These are phyloP conservation scores for Tauraco erythrolophus DNA, from an alignment of 2,113 vertebrate genomes.

Conservation along the genomic window DNA sequence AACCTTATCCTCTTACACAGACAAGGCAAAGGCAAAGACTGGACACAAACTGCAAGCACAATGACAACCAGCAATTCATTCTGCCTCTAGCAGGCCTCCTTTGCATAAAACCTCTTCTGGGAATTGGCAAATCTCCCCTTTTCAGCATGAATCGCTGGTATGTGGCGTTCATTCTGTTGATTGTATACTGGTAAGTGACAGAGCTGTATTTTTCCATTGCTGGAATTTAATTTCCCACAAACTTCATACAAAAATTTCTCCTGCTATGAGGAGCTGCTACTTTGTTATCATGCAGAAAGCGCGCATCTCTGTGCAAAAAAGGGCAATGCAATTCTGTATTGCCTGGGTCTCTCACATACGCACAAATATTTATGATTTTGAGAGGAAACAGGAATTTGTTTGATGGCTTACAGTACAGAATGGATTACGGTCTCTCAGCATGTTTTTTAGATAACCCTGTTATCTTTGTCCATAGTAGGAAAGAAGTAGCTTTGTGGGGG, in stretches of 20 bases:
- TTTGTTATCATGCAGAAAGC: not conserved
- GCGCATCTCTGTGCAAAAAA: not conserved
- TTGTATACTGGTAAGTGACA: constrained; percentile 22
- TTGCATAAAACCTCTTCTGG: constrained; percentile 36
- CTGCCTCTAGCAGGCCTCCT: constrained; percentile 21
- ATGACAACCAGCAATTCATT: constrained; percentile 49
- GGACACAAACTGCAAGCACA: constrained; percentile 1
- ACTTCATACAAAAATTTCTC: not conserved
- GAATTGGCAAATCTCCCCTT: constrained; percentile 30
- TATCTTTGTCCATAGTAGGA: constrained; percentile 1
- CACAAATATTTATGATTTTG: constrained; percentile 11
- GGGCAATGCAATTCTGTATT: not conserved
- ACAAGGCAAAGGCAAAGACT: constrained; percentile 33
- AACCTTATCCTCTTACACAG: not conserved
- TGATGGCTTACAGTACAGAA: not conserved
- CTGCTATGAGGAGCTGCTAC: not conserved
- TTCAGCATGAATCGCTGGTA: constrained; percentile 2
- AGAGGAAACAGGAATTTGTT: constrained; percentile 2
- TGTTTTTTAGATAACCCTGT: not conserved
- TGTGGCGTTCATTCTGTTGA: constrained; percentile 23
- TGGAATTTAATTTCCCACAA: constrained; percentile 26
- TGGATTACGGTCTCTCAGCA: not conserved
- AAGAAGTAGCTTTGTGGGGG: not conserved
- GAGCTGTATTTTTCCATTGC: constrained; percentile 1
- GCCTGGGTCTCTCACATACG: not conserved